A percentile compares a stretch with the other conserved stretches of the same genome.
Conservation (phyloP, 2,113 vertebrate genomes). For the Elephas maximus region DNA sequence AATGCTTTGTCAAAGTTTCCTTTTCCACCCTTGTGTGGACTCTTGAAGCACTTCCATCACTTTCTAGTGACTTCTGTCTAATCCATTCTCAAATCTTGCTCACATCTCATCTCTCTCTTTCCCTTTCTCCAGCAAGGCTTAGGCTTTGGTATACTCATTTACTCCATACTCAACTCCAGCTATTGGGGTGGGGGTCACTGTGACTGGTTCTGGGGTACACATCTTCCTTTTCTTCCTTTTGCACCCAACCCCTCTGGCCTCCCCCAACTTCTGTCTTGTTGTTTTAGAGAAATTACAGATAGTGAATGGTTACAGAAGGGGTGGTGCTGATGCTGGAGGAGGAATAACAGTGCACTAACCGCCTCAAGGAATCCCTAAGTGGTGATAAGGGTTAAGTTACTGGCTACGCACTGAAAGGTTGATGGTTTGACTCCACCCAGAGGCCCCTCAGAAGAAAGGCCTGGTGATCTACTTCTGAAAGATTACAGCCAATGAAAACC, state of each 20-base stretch:
- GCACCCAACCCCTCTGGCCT: neutral
- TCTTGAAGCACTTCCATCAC: neutral
- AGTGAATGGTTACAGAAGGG: neutral
- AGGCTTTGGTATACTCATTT: neutral
- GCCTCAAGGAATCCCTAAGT: too few relatives aligned
- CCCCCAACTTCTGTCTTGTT: neutral
- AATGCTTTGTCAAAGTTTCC: neutral
- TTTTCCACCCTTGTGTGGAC: neutral
- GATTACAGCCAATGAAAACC: too few relatives aligned
- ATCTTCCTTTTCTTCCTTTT: neutral
- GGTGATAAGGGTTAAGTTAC: too few relatives aligned
- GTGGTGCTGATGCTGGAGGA: neutral
- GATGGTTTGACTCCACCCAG: too few relatives aligned
- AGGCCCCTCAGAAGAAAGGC: too few relatives aligned
- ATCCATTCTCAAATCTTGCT: neutral
- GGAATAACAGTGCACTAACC: neutral
- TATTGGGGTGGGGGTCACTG: neutral
- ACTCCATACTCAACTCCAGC: neutral
- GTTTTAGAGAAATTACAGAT: neutral
- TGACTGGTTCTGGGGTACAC: neutral
- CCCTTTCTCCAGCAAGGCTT: neutral
- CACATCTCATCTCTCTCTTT: neutral
- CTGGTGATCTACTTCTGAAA: too few relatives aligned
- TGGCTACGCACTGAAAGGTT: too few relatives aligned
- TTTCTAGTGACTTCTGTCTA: neutral